These are phyloP conservation scores for Dermatemys mawii DNA, from an alignment of 2,113 vertebrate species.

Conservation along the genomic window DNA sequence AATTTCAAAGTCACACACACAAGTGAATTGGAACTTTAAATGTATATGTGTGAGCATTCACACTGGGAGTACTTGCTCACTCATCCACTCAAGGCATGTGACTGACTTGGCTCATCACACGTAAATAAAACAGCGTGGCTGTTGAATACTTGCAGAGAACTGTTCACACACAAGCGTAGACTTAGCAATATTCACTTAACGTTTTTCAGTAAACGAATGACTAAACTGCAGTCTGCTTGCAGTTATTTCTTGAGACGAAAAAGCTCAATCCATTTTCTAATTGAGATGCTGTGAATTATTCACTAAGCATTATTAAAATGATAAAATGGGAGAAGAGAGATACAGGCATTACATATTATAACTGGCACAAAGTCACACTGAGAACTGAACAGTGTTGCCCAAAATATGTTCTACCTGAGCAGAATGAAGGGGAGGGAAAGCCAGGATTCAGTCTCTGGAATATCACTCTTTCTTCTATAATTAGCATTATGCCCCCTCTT, in stretches of 20 bases:
- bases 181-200: not conserved
- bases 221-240: not conserved
- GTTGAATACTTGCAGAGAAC: not conserved
- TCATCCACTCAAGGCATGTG: not conserved
- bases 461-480: conserved; percentile 18
- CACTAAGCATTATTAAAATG: not conserved
- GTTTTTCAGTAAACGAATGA: not conserved
- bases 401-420: not conserved
- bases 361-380: not conserved
- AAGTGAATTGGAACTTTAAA: not conserved
- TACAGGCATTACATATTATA: not conserved
- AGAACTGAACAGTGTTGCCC: not conserved
- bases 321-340: not conserved
- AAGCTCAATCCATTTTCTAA: not conserved
- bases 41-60: not conserved
- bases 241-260: not conserved
- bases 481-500: not conserved
- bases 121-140: not conserved
- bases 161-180: not conserved
- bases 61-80: not conserved
- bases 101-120: not conserved
- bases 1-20: not conserved
- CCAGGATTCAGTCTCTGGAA: not conserved
- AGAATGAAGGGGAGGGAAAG: not conserved
- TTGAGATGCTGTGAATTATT: not conserved